These are phyloP conservation scores for Chrysina gloriosa DNA, from an alignment of 2,888 invertebrate species.

Conservation along the genomic window DNA sequence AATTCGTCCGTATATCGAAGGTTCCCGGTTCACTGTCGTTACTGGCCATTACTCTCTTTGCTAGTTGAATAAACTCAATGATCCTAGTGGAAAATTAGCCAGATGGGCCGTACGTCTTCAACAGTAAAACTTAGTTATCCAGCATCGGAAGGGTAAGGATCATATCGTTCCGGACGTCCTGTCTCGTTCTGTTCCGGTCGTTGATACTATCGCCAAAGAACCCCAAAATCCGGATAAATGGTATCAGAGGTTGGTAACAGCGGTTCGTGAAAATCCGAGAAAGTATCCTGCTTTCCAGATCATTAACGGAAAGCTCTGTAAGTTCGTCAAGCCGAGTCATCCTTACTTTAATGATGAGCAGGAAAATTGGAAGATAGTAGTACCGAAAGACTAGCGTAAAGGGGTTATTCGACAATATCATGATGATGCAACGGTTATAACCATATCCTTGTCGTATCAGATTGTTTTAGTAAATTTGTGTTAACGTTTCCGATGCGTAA, in stretches of 20 bases:
- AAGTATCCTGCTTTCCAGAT: background rate
- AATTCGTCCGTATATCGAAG: conserved; percentile 40
- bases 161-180: conserved; percentile 48
- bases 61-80: conserved; percentile 39
- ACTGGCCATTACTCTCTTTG: conserved; percentile 30
- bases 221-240: background rate
- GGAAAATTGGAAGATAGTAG: no score
- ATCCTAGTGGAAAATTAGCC: conserved; percentile 41
- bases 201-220: background rate
- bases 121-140: conserved; percentile 44
- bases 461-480: no score
- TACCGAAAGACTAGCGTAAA: no score
- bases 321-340: no score
- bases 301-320: background rate
- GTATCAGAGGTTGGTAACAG: background rate
- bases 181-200: conserved; percentile 40
- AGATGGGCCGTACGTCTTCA: conserved; percentile 44
- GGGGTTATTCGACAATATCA: no score
- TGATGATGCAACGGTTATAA: no score
- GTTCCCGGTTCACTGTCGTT: conserved; percentile 20
- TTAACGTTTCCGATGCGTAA: no score
- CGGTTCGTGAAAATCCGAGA: background rate
- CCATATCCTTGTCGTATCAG: no score
- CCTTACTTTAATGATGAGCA: no score
- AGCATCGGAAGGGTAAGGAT: conserved; percentile 46